Base-by-base conservation (phyloP, 2,113 vertebrate genomes). In the Synodontis membranacea region DNA sequence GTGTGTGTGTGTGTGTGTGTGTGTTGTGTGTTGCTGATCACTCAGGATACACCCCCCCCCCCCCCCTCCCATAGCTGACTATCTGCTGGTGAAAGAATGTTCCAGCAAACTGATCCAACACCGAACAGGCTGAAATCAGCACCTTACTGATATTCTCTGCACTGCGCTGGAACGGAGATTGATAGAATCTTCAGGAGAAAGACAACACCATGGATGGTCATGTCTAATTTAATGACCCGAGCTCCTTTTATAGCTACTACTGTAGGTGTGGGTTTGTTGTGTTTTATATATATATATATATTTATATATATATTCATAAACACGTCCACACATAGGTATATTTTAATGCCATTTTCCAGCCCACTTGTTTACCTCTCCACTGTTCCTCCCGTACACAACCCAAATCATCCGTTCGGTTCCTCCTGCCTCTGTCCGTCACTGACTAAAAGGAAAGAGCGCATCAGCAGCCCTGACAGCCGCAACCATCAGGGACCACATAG, bases 131-230 rank as follows among this genome's bases (percentile, higher is more conserved):
- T 82, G 2, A 31, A 28, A 82, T 64, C 80, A 31, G 37, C 8
- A 17, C 34, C 37, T 50, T 52, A 72, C 34, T 39, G 39, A 58
- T 84, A 74, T 54, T 66, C 64, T 56, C 28, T 31, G 28, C 0
- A 44, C 58, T 46, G 31, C 12, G 17, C 50, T 70, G 60, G 42
- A 84, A 80, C n/a, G 6, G 52, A 72, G 48, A 78, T 85, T 46
- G 48, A 85, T 88, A 82, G 48, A 46, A 48, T 75, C 66, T 82
- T 44, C 21, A 62, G 54, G 64, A 82, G 83, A 75, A 54, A 66
- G 42, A 52, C 4, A 52, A 79, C 15, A 52, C 31, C 76, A 12
- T 54, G 3, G n/a, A 79, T 23, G 31, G 48, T 31, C 31, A n/a
- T 31, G 44, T 52, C 28, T 79, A 48, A 12, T 54, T 78, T 78